Conservation (phyloP, 37 sponge, comb jelly and placozoan genomes). For the Theonella swinhoei region DNA sequence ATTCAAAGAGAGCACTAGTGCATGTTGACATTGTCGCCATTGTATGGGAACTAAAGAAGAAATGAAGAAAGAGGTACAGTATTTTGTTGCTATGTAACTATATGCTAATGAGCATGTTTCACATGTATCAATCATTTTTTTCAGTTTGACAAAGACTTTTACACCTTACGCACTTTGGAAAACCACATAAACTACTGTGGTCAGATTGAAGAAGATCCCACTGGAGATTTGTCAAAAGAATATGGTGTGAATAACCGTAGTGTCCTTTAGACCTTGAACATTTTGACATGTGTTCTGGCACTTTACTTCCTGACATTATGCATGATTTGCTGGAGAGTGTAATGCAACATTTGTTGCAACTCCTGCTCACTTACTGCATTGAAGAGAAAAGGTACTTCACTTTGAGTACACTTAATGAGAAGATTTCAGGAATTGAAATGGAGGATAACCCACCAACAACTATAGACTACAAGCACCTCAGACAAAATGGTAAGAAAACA, state of each 20-base stretch:
- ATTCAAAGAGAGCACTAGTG: constrained; percentile 20
- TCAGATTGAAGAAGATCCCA: neutral
- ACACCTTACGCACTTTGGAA: neutral
- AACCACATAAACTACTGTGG: constrained; percentile 20
- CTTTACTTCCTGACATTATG: constrained; percentile 39
- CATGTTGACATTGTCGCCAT: constrained; percentile 18
- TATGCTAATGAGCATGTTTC: neutral
- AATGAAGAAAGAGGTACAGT: neutral
- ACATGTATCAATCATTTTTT: neutral
- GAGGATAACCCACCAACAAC: no score
- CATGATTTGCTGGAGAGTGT: constrained; percentile 41
- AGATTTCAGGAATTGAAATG: neutral
- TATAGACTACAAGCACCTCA: no score
- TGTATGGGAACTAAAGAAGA: constrained; percentile 15
- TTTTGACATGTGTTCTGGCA: constrained; percentile 21
- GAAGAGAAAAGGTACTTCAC: constrained; percentile 12
- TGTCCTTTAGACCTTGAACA: neutral
- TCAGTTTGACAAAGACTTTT: constrained; percentile 15
- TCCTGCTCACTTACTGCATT: constrained; percentile 6
- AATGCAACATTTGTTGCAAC: constrained; percentile 28
- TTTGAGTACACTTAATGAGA: neutral
- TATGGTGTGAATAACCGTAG: neutral
- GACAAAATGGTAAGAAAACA: no score
- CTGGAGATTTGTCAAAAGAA: neutral
- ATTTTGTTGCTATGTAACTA: neutral